A percentile compares a stretch with the other conserved stretches of the same genome.
Conservation (phyloP, 2,797 vertebrate species). For the Gallinago stenura region DNA sequence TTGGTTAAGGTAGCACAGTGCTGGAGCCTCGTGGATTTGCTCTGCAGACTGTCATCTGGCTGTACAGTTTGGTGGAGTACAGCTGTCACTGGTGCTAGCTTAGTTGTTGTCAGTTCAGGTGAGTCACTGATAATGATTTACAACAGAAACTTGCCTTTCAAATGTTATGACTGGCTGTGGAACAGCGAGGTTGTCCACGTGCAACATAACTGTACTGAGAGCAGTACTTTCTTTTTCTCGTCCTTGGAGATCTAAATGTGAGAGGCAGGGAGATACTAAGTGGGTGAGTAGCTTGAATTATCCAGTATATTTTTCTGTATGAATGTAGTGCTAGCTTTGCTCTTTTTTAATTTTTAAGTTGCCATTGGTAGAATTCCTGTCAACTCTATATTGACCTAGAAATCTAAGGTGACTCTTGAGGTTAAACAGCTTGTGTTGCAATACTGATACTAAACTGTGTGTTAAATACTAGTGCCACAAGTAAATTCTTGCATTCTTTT, state of each 20-base stretch:
- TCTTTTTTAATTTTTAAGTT: background rate
- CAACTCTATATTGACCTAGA: background rate
- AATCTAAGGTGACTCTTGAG: background rate
- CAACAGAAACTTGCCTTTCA: conserved; percentile 56
- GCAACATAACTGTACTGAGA: background rate
- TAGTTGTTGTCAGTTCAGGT: conserved; percentile 9
- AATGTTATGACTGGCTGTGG: background rate
- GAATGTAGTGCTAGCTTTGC: background rate
- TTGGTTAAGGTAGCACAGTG: background rate
- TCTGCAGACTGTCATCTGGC: rapidly evolving
- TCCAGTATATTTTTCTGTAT: background rate
- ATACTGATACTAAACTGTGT: background rate
- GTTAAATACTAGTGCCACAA: background rate
- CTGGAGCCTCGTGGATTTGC: background rate
- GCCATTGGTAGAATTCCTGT: background rate
- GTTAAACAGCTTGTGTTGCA: background rate
- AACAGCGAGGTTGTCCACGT: conserved; percentile 19
- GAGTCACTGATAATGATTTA: conserved; percentile 23
- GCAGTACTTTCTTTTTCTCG: conserved; percentile 9
- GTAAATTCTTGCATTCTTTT: background rate
- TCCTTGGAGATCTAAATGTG: background rate
- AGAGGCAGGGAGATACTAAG: conserved; percentile 33
- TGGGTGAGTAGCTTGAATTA: conserved; percentile 22
- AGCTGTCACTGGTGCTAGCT: background rate
- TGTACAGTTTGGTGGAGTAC: background rate